Evolutionary conservation across 2,113 vertebrate genomes (phyloP), one percentile per base, ranked within the genome.

Genomic region (Takifugu bimaculatus): DNA sequence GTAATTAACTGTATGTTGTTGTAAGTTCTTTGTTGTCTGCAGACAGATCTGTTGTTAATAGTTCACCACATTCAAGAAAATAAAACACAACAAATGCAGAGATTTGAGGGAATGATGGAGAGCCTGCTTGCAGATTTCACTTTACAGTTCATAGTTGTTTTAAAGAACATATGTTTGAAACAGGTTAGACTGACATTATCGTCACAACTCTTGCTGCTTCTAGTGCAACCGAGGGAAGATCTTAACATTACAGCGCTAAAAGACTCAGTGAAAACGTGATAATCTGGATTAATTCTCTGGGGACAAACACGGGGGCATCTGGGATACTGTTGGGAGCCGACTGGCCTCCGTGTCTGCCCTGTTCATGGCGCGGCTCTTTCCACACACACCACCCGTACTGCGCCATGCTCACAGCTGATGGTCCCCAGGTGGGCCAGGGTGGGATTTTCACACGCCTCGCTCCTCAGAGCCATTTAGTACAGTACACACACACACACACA

Each of bases 371-470:
- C 20, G 20, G 20, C 20, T 20, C 20, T 20, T 59, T 54, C 74
- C 79, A 73, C 65, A 50, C 72, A 72, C 43, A 65, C 64, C 70
- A 77, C 50, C 63, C 47, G 48, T 12, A 65, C 60, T 44, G 26
- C 27, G 27, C 43, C 61, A 64, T 42, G 67, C 60, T 75, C 62
- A 70, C 35, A 76, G 78, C 63, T 75, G 74, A 76, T 50, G 62
- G 75, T 75, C 77, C 79, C 49, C 80, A 88, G 79, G 79, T 85
- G 77, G 71, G 78, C 80, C 75, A 63, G 84, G 84, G 84, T 75
- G 77, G 81, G 82, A 87, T 86, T 89, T 88, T 90, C 87, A 88
- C 86, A 89, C 79, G 84, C 78, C 77, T 81, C 57, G 45, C 72
- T 85, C 87, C 85, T 76, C 69, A 77, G 79, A 79, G 79, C 58